These are phyloP conservation scores for Sarcophaga rosellei DNA, from an alignment of 2,888 invertebrate species.

Conservation along the genomic window DNA sequence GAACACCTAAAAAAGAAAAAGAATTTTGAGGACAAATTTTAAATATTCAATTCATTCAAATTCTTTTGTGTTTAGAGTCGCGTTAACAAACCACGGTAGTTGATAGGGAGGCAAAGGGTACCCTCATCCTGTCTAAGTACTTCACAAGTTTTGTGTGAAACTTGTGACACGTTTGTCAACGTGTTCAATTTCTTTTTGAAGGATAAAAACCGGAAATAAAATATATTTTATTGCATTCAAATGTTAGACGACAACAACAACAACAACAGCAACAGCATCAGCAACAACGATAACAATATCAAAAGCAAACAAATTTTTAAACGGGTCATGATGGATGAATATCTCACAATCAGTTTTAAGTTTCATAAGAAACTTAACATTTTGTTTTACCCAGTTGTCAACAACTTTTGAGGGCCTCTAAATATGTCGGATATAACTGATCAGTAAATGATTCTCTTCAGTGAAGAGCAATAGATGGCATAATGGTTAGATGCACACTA, in stretches of 20 bases:
- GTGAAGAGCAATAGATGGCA: no score
- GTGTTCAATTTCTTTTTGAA: slow-evolving; percentile 50
- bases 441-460: no score
- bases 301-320: slow-evolving; percentile 34
- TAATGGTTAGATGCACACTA: no score
- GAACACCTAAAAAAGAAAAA: no score
- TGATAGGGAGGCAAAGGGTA: no score
- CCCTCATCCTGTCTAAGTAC: slow-evolving; percentile 26
- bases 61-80: no score
- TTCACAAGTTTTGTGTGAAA: slow-evolving; percentile 71
- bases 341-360: slow-evolving; percentile 42
- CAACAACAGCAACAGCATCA: not conserved
- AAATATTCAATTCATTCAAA: no score
- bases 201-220: slow-evolving; percentile 22
- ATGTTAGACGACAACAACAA: not conserved
- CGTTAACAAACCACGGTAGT: no score
- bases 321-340: slow-evolving; percentile 14
- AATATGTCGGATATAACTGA: no score
- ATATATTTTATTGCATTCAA: slow-evolving; percentile 48
- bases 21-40: no score
- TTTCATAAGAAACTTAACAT: slow-evolving; percentile 37
- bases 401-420: no score
- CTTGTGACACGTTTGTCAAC: slow-evolving; percentile 70
- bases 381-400: no score
- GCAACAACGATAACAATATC: not conserved